Evolutionary conservation across 92 coral and sea anemone genomes (phyloP).

Genomic region (Epizoanthus scotinus): DNA sequence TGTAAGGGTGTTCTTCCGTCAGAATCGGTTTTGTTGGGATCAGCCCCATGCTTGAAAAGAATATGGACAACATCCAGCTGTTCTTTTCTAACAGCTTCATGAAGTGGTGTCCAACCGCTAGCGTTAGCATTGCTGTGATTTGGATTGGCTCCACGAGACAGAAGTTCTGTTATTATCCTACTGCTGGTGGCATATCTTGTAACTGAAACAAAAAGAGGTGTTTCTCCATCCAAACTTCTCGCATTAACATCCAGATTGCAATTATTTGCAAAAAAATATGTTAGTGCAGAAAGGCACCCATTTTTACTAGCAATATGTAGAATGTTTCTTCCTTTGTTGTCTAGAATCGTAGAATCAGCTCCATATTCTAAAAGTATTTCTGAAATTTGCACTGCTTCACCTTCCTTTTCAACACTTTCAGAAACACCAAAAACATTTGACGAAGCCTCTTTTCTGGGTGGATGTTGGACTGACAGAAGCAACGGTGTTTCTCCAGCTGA

Average conservation of each 20-base stretch:
- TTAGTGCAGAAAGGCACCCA: not conserved
- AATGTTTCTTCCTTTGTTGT: conserved; percentile 1
- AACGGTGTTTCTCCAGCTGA: conserved; percentile 21
- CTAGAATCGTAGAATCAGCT: conserved; percentile 1
- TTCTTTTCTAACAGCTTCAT: not conserved
- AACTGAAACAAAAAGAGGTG: conserved; percentile 24
- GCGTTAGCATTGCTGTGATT: conserved; percentile 3
- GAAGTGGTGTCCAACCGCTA: conserved; percentile 17
- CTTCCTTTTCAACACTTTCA: not conserved
- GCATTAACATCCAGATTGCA: not conserved
- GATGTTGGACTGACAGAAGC: not conserved
- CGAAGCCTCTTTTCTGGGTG: not conserved
- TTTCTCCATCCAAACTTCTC: not conserved
- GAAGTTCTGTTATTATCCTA: not conserved
- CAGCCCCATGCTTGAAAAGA: conserved; percentile 5
- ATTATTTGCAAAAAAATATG: not conserved
- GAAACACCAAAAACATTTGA: not conserved
- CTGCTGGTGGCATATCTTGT: not conserved
- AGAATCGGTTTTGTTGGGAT: conserved; percentile 24
- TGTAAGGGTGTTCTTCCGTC: conserved; percentile 28
- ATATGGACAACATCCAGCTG: not conserved
- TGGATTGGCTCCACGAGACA: conserved; percentile 29
- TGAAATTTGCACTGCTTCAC: conserved; percentile 21
- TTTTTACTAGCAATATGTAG: not conserved
- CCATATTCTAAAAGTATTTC: conserved; percentile 19